These are phyloP conservation scores for Mimas tiliae DNA, from an alignment of 2,888 invertebrate genomes.

Conservation along the genomic window DNA sequence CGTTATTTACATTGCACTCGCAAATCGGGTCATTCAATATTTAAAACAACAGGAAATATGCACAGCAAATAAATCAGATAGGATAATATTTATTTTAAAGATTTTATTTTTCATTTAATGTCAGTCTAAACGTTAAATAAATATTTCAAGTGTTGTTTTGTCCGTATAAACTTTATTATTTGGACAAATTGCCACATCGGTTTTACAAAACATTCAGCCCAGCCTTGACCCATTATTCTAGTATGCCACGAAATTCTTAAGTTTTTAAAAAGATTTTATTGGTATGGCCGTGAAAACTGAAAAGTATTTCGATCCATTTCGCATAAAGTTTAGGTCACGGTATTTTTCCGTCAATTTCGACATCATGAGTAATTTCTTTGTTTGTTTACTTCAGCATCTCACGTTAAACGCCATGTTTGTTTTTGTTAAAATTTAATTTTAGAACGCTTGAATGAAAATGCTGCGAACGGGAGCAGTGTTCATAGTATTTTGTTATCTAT, in stretches of 20 bases:
- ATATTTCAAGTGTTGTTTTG: neutral
- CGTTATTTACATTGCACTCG: conserved; percentile 18
- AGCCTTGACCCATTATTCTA: conserved; percentile 42
- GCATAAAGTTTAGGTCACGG: conserved; percentile 9
- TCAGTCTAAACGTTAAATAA: neutral
- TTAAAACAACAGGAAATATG: neutral
- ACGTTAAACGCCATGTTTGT: conserved; percentile 38
- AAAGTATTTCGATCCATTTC: conserved; percentile 16
- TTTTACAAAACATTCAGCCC: conserved; percentile 8
- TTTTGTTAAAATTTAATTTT: conserved; percentile 41
- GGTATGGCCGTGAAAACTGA: conserved; percentile 21
- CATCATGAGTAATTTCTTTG: conserved; percentile 29
- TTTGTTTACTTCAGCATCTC: conserved; percentile 27
- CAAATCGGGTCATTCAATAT: conserved; percentile 14
- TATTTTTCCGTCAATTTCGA: conserved; percentile 27
- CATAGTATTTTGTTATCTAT: conserved; percentile 33
- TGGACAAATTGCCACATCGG: conserved; percentile 11
- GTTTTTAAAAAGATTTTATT: conserved; percentile 26
- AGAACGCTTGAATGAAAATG: conserved; percentile 44
- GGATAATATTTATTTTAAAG: conserved; percentile 8
- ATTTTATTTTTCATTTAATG: neutral
- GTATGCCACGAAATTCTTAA: conserved; percentile 25
- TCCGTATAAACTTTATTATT: conserved; percentile 3
- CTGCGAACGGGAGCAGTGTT: conserved; percentile 38
- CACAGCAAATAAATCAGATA: neutral